Conservation (phyloP, 2,797 vertebrate species). For the Malurus splendens region DNA sequence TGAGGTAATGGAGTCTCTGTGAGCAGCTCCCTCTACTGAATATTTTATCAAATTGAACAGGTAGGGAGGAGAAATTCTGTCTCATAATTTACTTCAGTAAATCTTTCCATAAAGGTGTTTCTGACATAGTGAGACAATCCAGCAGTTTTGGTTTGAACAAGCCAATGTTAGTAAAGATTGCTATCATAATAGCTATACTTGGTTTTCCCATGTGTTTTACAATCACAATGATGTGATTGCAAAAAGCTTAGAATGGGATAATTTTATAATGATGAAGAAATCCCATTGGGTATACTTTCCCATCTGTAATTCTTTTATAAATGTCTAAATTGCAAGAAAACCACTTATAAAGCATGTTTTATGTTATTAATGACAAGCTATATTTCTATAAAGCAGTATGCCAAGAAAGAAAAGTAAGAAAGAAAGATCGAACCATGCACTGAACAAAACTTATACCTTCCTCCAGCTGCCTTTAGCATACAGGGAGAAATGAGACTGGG, state of each 20-base stretch:
- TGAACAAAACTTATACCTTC: background rate
- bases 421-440: slow-evolving; percentile 24
- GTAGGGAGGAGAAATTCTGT: background rate
- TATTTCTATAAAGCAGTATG: slow-evolving; percentile 44
- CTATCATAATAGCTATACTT: slow-evolving; percentile 9
- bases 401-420: slow-evolving; percentile 31
- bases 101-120: background rate
- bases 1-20: background rate
- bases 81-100: background rate
- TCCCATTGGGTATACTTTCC: slow-evolving; percentile 10
- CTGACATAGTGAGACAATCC: background rate
- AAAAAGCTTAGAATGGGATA: slow-evolving; percentile 25
- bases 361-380: slow-evolving; percentile 1
- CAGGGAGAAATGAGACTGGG: background rate
- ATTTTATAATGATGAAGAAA: slow-evolving; percentile 47
- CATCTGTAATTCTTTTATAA: slow-evolving; percentile 56
- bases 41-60: background rate
- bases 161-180: slow-evolving; percentile 1
- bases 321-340: slow-evolving; percentile 46
- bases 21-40: background rate
- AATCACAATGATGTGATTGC: slow-evolving; percentile 15
- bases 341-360: background rate
- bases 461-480: background rate
- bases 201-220: slow-evolving; percentile 1
- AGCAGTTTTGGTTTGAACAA: background rate